Percentiles rank a stretch among this genome's conserved stretches.
Conservation (phyloP, 2,113 vertebrate genomes). For the Sander vitreus region DNA sequence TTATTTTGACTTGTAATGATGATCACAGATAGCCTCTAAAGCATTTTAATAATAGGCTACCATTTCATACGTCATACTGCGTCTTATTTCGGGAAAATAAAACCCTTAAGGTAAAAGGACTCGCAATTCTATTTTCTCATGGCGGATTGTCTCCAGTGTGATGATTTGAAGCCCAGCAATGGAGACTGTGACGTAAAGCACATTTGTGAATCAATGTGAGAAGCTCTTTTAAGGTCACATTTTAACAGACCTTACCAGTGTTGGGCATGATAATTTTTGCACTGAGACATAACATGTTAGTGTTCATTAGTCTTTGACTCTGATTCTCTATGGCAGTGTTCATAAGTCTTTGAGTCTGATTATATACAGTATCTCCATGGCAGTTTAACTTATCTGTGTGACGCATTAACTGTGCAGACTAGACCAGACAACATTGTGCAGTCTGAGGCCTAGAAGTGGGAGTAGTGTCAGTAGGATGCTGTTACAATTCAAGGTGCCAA, state of each 20-base stretch:
- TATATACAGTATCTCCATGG: too few relatives aligned
- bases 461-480: not conserved
- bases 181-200: not conserved
- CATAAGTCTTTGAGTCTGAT: too few relatives aligned
- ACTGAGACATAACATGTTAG: constrained; percentile 30
- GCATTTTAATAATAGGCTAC: too few relatives aligned
- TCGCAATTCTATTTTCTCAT: not conserved
- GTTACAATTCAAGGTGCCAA: constrained; percentile 7
- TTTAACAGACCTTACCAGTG: constrained; percentile 5
- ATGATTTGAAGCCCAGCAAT: not conserved
- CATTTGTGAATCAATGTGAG: not conserved
- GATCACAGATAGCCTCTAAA: too few relatives aligned
- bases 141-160: not conserved
- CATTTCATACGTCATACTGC: too few relatives aligned
- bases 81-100: too few relatives aligned
- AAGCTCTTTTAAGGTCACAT: constrained; percentile 20
- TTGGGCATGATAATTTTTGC: not conserved
- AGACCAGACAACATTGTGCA: not conserved
- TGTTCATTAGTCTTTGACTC: constrained; percentile 1
- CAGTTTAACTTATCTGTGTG: too few relatives aligned
- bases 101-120: not conserved
- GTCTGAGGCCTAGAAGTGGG: not conserved
- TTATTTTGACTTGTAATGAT: too few relatives aligned
- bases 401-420: not conserved
- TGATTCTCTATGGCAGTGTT: constrained; percentile 24